Evolutionary conservation across 1,140 invertebrate species (phyloP).

Genomic region (Metopolophium dirhodum): DNA sequence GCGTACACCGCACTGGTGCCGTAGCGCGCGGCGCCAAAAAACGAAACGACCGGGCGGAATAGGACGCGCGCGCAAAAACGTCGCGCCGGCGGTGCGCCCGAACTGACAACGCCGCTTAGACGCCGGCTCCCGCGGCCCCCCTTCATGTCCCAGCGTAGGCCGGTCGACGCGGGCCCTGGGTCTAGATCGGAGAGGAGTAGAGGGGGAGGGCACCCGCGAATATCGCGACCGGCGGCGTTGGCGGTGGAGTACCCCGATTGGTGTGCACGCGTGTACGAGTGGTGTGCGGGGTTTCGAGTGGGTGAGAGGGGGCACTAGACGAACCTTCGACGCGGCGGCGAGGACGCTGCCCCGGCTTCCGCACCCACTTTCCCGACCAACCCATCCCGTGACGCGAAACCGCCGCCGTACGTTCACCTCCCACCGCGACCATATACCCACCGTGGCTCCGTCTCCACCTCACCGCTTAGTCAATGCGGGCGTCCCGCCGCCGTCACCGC

Average conservation of each 20-base stretch:
- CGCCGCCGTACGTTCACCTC: slow-evolving; percentile 35
- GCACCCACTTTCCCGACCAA: not conserved
- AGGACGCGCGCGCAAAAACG: slow-evolving; percentile 54
- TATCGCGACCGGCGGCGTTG: slow-evolving; percentile 18
- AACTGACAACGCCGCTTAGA: slow-evolving; percentile 55
- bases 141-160: not conserved
- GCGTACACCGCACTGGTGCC: slow-evolving; percentile 36
- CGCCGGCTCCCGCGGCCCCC: slow-evolving; percentile 32
- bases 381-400: not conserved
- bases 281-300: not conserved
- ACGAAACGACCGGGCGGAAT: slow-evolving; percentile 30
- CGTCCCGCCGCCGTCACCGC: not conserved
- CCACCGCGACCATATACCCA: not conserved
- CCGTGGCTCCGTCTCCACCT: not conserved
- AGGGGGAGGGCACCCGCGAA: not conserved
- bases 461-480: not conserved
- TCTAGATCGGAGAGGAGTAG: not conserved
- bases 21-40: slow-evolving; percentile 55
- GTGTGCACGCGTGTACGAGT: not conserved
- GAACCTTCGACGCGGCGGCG: slow-evolving; percentile 49
- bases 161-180: not conserved
- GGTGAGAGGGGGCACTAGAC: slow-evolving; percentile 17
- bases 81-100: slow-evolving; percentile 45
- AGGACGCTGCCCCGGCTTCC: slow-evolving; percentile 46
- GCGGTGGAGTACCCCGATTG: slow-evolving; percentile 1